Evolutionary conservation across 2,113 vertebrate genomes (phyloP), one percentile per base, ranked within the genome.

Genomic region (Solea solea): DNA sequence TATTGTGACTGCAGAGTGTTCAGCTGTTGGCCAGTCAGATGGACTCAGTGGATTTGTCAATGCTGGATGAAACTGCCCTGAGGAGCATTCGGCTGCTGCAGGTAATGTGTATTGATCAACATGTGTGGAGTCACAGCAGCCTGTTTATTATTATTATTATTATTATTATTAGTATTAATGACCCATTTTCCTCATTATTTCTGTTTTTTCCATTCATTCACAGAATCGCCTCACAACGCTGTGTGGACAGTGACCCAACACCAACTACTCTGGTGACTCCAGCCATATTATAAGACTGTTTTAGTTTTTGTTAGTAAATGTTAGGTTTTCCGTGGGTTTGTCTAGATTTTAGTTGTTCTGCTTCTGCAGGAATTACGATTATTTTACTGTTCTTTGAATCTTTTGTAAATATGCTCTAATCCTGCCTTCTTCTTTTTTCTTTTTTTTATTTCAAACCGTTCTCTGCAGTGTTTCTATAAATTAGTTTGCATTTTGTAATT

Each of bases 21-120:
- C 93, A 94, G 90, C 86, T 94, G 44, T 66, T 94, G 89, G 91
- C 91, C 74, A 94, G 91, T 78, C 88, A 94, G 86, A 92, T 94
- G 88, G 86, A 94, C 65, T 90, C 91, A 0, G 74, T 93, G 28
- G 93, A 94, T 49, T 68, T 94, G 58, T 88, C 86, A 4, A 78
- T 76, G 16, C 76, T 94, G 73, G 92, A 93, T 21, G 90, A 93
- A 50, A 86, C 65, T 0, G 86, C 90, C 0, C 52, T 93, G 40
- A 86, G 8, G 65, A 92, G 90, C 73, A 94, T 94, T 52, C 86
- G 83, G 2, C 76, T 71, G 59, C 90, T 94, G n/a, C 80, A 93
- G 93, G 94, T 94, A 78, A 39, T 0, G 15, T 64, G 9, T 25
- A 3, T 16, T 0, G 4, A 7, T 9, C 13, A 21, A 12, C 44